A percentile compares a stretch with the other conserved stretches of the same genome.
These are phyloP conservation scores for Accipiter virgatus DNA, from an alignment of 2,113 vertebrate species.

Conservation along the genomic window DNA sequence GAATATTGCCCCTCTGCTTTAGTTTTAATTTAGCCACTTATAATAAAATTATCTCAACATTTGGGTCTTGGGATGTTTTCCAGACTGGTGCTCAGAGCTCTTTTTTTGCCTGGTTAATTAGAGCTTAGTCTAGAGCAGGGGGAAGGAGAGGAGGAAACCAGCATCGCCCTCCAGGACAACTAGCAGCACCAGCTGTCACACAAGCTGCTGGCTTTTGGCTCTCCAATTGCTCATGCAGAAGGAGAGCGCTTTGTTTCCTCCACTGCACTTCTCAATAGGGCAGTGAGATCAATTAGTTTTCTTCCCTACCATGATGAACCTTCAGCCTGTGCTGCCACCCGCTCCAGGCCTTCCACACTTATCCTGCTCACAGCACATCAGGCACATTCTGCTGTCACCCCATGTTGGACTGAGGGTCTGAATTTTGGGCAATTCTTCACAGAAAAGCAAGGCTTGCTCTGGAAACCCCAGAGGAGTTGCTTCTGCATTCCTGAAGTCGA, in stretches of 20 bases:
- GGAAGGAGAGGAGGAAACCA: not conserved
- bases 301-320: not conserved
- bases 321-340: not conserved
- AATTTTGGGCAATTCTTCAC: not conserved
- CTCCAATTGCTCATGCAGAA: not conserved
- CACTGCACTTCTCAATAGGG: not conserved
- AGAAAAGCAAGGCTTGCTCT: not conserved
- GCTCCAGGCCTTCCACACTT: not conserved
- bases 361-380: not conserved
- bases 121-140: not conserved
- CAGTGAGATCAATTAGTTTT: not conserved
- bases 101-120: slow-evolving; percentile 28
- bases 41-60: not conserved
- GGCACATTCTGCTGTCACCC: not conserved
- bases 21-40: slow-evolving; percentile 37
- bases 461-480: not conserved
- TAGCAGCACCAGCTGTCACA: slow-evolving; percentile 45
- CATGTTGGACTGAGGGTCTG: not conserved
- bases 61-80: slow-evolving; percentile 25
- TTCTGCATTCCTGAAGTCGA: not conserved
- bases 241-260: not conserved
- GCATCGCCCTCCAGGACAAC: slow-evolving; percentile 30
- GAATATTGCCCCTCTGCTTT: not conserved
- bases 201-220: slow-evolving; percentile 50
- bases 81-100: not conserved